These are phyloP conservation scores for Sprattus sprattus DNA, from an alignment of 2,113 vertebrate genomes.

Conservation along the genomic window DNA sequence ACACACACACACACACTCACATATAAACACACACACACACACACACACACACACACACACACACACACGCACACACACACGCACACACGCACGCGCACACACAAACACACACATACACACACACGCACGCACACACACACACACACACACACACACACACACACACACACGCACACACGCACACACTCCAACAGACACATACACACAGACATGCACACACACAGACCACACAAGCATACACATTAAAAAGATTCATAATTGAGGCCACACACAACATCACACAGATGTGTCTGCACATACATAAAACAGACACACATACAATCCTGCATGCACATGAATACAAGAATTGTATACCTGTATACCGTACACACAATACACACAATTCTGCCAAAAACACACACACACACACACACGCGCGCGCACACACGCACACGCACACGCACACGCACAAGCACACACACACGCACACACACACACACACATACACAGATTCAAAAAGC, in stretches of 20 bases:
- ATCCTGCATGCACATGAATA: not conserved
- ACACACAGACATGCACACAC: conserved; percentile 51
- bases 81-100: conserved; percentile 49
- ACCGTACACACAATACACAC: not conserved
- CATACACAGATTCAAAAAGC: not conserved
- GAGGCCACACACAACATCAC: not conserved
- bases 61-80: conserved; percentile 21
- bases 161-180: not conserved
- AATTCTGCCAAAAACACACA: not conserved
- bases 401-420: not conserved
- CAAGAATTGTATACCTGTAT: not conserved
- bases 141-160: not conserved
- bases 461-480: not conserved
- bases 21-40: not conserved
- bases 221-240: conserved; percentile 28
- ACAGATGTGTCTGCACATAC: not conserved
- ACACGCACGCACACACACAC: too few relatives aligned
- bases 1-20: not conserved
- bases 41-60: not conserved
- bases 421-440: not conserved
- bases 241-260: not conserved
- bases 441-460: not conserved
- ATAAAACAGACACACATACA: not conserved
- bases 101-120: not conserved
- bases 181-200: conserved; percentile 12